These are phyloP conservation scores for Danio kyathit DNA, from an alignment of 2,797 vertebrate genomes.

Conservation along the genomic window DNA sequence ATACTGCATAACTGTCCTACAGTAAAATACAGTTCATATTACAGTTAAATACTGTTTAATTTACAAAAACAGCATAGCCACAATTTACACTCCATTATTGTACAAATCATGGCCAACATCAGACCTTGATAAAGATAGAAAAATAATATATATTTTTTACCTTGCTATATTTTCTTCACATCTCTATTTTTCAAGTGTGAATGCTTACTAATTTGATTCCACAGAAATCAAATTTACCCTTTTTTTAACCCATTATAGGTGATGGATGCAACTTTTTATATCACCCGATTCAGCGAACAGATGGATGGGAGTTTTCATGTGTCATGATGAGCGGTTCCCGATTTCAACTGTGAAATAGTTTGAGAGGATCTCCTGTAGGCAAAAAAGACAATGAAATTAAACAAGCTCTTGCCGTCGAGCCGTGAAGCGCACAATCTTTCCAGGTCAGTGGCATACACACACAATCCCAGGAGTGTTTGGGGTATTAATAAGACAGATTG, in stretches of 20 bases:
- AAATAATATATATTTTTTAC: neutral
- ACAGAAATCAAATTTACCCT: neutral
- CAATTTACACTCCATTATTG: too few relatives aligned
- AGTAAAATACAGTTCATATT: too few relatives aligned
- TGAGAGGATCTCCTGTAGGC: neutral
- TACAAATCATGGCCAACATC: neutral
- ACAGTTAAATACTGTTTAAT: too few relatives aligned
- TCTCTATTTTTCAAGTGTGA: constrained; percentile 11
- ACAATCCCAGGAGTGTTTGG: neutral
- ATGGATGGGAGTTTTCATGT: constrained; percentile 22
- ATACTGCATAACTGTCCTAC: too few relatives aligned
- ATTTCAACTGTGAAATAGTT: neutral
- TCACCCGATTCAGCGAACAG: neutral
- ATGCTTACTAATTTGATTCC: constrained; percentile 8
- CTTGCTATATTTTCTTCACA: neutral
- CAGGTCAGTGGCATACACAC: neutral
- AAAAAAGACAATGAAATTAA: neutral
- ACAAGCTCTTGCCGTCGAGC: neutral
- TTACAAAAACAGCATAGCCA: too few relatives aligned
- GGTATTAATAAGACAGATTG: neutral
- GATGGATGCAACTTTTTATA: constrained; percentile 29
- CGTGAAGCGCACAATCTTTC: neutral
- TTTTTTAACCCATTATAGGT: neutral
- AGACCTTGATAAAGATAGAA: neutral
- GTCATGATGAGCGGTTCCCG: neutral